Conservation (phyloP, 2,888 invertebrate species). For the Stenodera caucasica region DNA sequence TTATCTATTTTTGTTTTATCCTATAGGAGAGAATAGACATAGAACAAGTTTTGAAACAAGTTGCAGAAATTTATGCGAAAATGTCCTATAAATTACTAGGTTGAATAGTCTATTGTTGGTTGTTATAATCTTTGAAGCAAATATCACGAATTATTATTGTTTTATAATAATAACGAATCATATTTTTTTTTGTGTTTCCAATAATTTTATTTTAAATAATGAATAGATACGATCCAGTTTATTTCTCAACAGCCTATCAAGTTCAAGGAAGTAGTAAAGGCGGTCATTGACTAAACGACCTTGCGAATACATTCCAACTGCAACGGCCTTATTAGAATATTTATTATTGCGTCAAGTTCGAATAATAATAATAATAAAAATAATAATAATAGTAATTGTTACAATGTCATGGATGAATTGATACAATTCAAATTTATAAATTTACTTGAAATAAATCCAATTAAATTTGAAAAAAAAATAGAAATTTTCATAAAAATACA, state of each 20-base stretch:
- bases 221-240: too few relatives aligned
- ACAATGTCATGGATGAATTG: background rate
- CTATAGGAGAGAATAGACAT: background rate
- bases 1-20: background rate
- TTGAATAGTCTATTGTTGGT: conserved; percentile 6
- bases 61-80: conserved; percentile 13
- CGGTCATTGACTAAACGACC: conserved; percentile 53
- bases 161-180: conserved; percentile 7
- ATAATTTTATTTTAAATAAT: too few relatives aligned
- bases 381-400: background rate
- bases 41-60: conserved; percentile 11
- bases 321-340: conserved; percentile 16
- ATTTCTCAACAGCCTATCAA: conserved; percentile 29
- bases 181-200: too few relatives aligned
- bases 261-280: conserved; percentile 50
- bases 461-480: too few relatives aligned
- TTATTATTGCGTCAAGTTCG: background rate
- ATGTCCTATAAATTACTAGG: conserved; percentile 9
- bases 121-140: background rate
- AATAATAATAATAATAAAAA: background rate
- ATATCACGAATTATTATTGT: conserved; percentile 11
- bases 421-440: background rate
- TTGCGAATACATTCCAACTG: conserved; percentile 39
- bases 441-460: background rate
- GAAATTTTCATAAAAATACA: too few relatives aligned